phyloP scores from a whole-genome alignment of 2,113 vertebrate species.

The Orthonyx spaldingii region DNA sequence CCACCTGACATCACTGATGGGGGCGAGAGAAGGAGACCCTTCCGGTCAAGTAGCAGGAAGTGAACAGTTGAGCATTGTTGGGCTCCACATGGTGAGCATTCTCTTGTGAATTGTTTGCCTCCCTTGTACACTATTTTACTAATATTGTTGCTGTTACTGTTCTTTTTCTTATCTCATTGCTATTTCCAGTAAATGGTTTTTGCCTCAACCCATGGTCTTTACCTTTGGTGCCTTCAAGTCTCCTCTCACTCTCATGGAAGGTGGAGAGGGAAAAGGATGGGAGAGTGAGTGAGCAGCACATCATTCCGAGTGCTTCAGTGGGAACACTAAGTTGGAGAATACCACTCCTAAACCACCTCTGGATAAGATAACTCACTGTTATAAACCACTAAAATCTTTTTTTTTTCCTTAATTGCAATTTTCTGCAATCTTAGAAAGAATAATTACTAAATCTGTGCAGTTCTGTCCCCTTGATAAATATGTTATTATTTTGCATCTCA shows the following conservation, averaged over 20 bases:
- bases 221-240: neutral
- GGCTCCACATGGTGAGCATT: accelerated
- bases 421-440: neutral
- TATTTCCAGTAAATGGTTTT: neutral
- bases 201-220: neutral
- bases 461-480: neutral
- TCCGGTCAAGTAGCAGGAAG: accelerated
- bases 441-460: neutral
- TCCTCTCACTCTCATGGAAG: no score
- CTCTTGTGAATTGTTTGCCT: neutral
- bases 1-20: neutral
- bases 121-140: neutral
- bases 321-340: neutral
- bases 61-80: accelerated
- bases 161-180: neutral
- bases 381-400: neutral
- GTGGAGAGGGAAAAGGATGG: neutral
- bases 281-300: neutral
- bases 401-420: neutral
- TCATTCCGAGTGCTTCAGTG: neutral
- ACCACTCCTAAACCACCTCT: neutral
- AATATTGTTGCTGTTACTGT: neutral
- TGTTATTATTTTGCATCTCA: neutral
- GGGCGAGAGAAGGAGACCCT: neutral
- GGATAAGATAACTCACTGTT: neutral